These are phyloP conservation scores for Aurelia sp. DNA, from an alignment of 30 jellyfish, hydroid and myxozoan genomes.

Conservation along the genomic window DNA sequence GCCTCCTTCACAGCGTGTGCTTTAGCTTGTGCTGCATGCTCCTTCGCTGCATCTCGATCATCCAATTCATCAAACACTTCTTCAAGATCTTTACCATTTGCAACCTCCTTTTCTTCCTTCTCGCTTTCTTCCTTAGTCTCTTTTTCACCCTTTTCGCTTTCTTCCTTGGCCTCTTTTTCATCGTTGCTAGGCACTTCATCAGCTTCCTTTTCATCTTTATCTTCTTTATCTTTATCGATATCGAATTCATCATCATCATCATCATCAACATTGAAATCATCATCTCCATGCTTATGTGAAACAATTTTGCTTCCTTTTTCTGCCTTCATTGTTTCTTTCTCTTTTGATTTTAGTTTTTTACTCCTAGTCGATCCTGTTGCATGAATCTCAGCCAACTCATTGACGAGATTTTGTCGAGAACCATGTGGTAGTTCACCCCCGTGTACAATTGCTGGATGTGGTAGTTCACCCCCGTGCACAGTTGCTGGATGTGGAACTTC, in stretches of 20 bases:
- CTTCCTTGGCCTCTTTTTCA: constrained; percentile 46
- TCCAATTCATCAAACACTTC: constrained; percentile 53
- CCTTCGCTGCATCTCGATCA: constrained; percentile 36
- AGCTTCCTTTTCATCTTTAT: constrained; percentile 46
- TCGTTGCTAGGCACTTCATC: constrained; percentile 56
- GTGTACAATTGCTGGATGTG: not conserved
- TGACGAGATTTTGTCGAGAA: constrained; percentile 21
- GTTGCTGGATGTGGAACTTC: not conserved
- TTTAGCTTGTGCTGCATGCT: constrained; percentile 30
- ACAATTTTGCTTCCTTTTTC: not conserved
- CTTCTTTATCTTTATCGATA: constrained; percentile 59
- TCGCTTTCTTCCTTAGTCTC: constrained; percentile 15
- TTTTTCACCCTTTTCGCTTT: not conserved
- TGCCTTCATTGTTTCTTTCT: not conserved
- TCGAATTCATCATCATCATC: constrained; percentile 80
- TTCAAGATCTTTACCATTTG: constrained; percentile 44
- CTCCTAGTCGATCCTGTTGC: constrained; percentile 15
- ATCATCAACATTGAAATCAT: constrained; percentile 62
- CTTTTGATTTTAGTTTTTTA: not conserved
- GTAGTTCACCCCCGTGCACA: constrained; percentile 1
- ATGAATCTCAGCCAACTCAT: constrained; percentile 45
- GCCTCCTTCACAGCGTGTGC: not conserved
- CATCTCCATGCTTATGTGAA: constrained; percentile 21
- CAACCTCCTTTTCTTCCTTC: constrained; percentile 37
- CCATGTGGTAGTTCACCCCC: constrained; percentile 20